These are phyloP conservation scores for Okamejei kenojei DNA, from an alignment of 2,797 vertebrate species.

Conservation along the genomic window DNA sequence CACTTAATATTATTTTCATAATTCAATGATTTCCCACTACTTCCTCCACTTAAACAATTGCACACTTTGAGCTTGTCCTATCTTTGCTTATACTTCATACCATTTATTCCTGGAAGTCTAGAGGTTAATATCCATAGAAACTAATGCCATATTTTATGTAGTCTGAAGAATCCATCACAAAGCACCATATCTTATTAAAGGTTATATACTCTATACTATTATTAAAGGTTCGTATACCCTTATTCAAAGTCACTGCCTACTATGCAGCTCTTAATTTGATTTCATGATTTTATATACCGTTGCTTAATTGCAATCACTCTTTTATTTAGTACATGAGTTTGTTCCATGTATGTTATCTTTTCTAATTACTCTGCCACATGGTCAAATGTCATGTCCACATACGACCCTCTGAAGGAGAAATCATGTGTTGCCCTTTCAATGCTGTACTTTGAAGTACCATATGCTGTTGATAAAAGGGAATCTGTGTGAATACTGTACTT, in stretches of 20 bases:
- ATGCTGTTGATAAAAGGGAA: no score
- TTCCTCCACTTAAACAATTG: not conserved
- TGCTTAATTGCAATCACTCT: not conserved
- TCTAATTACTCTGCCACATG: not conserved
- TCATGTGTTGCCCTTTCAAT: no score
- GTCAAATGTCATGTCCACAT: not conserved
- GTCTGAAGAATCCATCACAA: not conserved
- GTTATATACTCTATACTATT: not conserved
- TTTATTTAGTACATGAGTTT: not conserved
- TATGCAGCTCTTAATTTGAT: not conserved
- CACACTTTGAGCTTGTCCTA: not conserved
- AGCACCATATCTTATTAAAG: not conserved
- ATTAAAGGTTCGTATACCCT: not conserved
- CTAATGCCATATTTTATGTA: not conserved
- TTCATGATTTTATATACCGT: not conserved
- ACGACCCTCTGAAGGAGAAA: not conserved
- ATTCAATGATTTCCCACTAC: not conserved
- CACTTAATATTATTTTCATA: conserved; percentile 3
- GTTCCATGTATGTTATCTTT: not conserved
- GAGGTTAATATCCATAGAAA: not conserved
- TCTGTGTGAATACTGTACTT: no score
- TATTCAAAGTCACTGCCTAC: not conserved
- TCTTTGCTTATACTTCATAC: not conserved
- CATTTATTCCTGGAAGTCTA: not conserved
- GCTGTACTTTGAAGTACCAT: no score